Percentiles rank a stretch among this genome's conserved stretches.
Conservation (phyloP, 2,888 invertebrate species). For the Cantharis flavilabris region DNA sequence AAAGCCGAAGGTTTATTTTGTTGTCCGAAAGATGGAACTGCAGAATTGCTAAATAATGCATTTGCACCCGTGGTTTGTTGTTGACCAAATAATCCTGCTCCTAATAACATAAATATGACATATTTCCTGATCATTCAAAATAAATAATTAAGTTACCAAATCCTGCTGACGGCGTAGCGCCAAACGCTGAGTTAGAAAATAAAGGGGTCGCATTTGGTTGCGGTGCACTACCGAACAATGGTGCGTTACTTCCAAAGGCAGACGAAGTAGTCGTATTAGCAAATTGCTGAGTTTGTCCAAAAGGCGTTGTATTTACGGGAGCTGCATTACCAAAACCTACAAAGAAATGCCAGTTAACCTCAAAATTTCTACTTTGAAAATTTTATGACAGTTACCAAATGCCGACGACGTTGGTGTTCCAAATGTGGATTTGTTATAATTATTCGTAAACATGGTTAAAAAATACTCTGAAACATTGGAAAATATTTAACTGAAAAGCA, state of each 20-base stretch:
- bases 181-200: slow-evolving; percentile 71
- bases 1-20: slow-evolving; percentile 63
- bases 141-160: slow-evolving; percentile 40
- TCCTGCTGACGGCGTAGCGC: slow-evolving; percentile 56
- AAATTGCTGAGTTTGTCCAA: slow-evolving; percentile 49
- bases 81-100: slow-evolving; percentile 37
- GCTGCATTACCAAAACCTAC: slow-evolving; percentile 41
- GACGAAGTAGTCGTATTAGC: slow-evolving; percentile 62
- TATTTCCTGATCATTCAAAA: background rate
- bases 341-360: background rate
- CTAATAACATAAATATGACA: background rate
- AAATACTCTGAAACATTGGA: background rate
- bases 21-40: slow-evolving; percentile 60
- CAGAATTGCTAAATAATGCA: slow-evolving; percentile 66
- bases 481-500: no score
- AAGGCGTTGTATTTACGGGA: slow-evolving; percentile 36
- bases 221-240: slow-evolving; percentile 62
- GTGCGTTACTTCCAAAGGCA: slow-evolving; percentile 64
- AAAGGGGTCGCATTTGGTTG: slow-evolving; percentile 59
- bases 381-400: slow-evolving; percentile 49
- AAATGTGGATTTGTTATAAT: slow-evolving; percentile 44
- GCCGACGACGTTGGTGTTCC: slow-evolving; percentile 49
- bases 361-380: background rate
- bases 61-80: slow-evolving; percentile 53
- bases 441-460: slow-evolving; percentile 39